A percentile compares a stretch with the other conserved stretches of the same genome.
phyloP scores from a whole-genome alignment of 1,140 invertebrate species.

The Drosophila ercepeae region DNA sequence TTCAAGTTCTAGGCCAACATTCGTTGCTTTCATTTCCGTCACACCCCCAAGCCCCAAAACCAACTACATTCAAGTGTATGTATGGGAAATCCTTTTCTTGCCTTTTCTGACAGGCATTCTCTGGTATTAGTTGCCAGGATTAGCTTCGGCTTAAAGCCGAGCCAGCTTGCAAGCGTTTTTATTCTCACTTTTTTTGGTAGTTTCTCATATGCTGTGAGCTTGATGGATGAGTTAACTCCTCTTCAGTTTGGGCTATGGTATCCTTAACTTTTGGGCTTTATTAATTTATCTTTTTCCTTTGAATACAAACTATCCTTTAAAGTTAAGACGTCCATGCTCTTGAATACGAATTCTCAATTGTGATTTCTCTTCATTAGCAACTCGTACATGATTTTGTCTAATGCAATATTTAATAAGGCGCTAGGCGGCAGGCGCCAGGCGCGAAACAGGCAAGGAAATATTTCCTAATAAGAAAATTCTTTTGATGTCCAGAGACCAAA shows the following conservation, averaged over 20 bases:
- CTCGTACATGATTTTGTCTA: constrained; percentile 29
- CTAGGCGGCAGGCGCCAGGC: neutral
- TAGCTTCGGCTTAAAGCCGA: constrained; percentile 30
- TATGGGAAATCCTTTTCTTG: constrained; percentile 36
- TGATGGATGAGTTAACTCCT: constrained; percentile 16
- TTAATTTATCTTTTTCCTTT: neutral
- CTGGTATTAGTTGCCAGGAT: constrained; percentile 21
- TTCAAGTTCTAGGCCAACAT: constrained; percentile 44
- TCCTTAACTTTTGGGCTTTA: neutral
- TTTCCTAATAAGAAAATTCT: constrained; percentile 64
- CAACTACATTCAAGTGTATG: constrained; percentile 26
- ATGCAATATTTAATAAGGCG: constrained; percentile 60
- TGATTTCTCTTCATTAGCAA: constrained; percentile 36
- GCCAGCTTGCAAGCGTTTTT: constrained; percentile 4
- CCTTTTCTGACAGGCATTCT: constrained; percentile 19
- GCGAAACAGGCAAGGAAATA: constrained; percentile 29
- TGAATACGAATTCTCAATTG: neutral
- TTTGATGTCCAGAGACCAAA: constrained; percentile 61
- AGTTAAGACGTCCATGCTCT: neutral
- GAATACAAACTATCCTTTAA: neutral
- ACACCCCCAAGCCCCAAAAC: neutral
- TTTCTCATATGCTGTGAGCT: constrained; percentile 18
- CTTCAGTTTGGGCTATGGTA: neutral
- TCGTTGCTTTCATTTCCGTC: constrained; percentile 22
- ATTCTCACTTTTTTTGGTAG: constrained; percentile 6